Base-by-base conservation (phyloP, 2,888 invertebrate genomes). In the Carterocephalus palaemon region DNA sequence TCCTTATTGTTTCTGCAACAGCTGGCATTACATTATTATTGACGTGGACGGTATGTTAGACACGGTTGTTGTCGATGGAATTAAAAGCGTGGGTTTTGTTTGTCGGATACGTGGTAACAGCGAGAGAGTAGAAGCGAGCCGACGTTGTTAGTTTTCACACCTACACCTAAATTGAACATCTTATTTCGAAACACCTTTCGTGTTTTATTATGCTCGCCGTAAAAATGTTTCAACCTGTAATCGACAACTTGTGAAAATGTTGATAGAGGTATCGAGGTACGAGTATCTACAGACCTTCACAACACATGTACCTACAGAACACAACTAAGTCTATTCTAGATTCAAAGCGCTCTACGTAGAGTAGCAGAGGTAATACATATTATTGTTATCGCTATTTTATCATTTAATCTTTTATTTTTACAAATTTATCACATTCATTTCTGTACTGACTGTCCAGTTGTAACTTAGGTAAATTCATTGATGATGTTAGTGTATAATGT, bases 41-140 rank as follows among this genome's bases (percentile, higher is more conserved):
- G 72, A 75, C 71, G 74, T 70, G 64, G 56, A 63, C 53, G 51
- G 51, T 61, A 64, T 61, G 65, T 71, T 70, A 64, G 64, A 67
- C 63, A 49, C 51, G 52, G 64, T 62, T 61, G 59, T 64, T 58
- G 59, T 64, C 64, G 61, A 59, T 60, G 52, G 57, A 57, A 61
- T 57, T 52, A 54, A 63, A 57, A 62, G 71, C 74, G 74, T 77
- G 70, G 73, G 73, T 48, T 62, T 56, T 46, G 52, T 56, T 57
- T n/a, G 56, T 56, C 52, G 45, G 62, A 59, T 69, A 64, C 67
- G 69, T 72, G 70, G 75, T 67, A 57, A 59, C 46, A 54, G 53
- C 51, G 53, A 55, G 46, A 54, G 50, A 49, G 45, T 53, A 48
- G 34, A 42, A 26, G 41, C 24, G 32, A 19, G 34, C 7, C 17